phyloP scores from a whole-genome alignment of 2,888 invertebrate species.

The Azorinus chamasolen region DNA sequence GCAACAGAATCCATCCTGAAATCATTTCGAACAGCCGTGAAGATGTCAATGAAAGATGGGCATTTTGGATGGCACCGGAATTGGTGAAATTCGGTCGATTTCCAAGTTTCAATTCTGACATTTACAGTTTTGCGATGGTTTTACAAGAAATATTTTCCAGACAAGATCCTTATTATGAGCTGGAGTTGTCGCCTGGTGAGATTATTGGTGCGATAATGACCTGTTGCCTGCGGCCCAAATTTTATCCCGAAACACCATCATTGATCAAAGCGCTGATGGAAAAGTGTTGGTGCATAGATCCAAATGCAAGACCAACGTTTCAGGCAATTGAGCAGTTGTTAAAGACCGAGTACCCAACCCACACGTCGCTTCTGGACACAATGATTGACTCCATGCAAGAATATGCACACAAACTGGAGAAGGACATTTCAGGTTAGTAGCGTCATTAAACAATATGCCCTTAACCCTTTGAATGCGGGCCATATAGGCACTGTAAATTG shows the following conservation, averaged over 20 bases:
- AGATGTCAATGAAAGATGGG: conserved; percentile 20
- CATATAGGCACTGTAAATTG: too few species aligned
- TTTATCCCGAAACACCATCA: conserved; percentile 65
- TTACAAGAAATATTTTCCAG: conserved; percentile 81
- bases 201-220: conserved; percentile 72
- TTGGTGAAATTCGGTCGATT: conserved; percentile 64
- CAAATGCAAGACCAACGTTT: conserved; percentile 75
- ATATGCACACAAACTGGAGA: conserved; percentile 67
- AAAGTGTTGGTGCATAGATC: conserved; percentile 74
- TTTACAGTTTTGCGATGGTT: conserved; percentile 82
- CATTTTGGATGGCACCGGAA: conserved; percentile 82
- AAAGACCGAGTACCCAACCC: conserved; percentile 68
- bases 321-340: conserved; percentile 74
- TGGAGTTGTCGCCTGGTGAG: conserved; percentile 67
- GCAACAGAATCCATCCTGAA: too few species aligned
- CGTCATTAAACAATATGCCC: too few species aligned
- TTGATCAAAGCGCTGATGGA: conserved; percentile 74
- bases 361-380: conserved; percentile 82
- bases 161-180: conserved; percentile 78
- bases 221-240: conserved; percentile 73
- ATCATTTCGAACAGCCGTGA: too few species aligned
- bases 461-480: too few species aligned
- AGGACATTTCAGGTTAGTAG: conserved; percentile 24
- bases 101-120: conserved; percentile 70
- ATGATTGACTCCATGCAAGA: conserved; percentile 84